Evolutionary conservation across 2,888 invertebrate genomes (phyloP).

Genomic region (Papilio demoleus): DNA sequence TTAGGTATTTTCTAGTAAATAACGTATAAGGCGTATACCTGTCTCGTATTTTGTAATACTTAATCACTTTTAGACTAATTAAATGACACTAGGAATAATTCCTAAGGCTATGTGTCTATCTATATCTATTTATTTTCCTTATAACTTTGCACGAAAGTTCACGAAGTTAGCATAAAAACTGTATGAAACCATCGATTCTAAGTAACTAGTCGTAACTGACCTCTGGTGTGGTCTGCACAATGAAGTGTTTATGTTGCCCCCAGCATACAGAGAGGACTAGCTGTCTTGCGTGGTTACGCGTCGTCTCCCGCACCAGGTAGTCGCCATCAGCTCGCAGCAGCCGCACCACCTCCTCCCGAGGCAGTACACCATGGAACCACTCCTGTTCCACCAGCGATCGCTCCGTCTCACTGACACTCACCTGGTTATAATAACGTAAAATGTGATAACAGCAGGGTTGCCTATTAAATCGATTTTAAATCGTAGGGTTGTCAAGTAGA

Average conservation of each 20-base stretch:
- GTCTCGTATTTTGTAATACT: background rate
- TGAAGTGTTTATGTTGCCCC: conserved; percentile 98
- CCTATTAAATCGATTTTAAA: background rate
- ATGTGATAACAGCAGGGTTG: background rate
- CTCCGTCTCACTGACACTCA: conserved; percentile 80
- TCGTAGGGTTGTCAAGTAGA: background rate
- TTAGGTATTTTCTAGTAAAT: background rate
- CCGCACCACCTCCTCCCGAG: conserved; percentile 97
- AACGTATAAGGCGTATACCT: background rate
- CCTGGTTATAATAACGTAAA: conserved; percentile 53
- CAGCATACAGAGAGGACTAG: conserved; percentile 97
- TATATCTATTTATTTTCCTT: too few species aligned
- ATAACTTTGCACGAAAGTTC: too few species aligned
- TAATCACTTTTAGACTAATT: background rate
- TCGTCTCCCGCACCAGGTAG: conserved; percentile 96
- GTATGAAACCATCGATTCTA: background rate
- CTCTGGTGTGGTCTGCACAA: conserved; percentile 96
- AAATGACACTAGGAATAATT: background rate
- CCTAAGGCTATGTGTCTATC: background rate
- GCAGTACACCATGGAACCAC: conserved; percentile 98
- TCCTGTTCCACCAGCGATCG: conserved; percentile 94
- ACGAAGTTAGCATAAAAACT: too few species aligned
- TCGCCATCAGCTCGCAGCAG: conserved; percentile 96
- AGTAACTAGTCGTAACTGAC: conserved; percentile 72
- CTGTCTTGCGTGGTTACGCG: conserved; percentile 94